Percentiles rank a stretch among this genome's conserved stretches.
phyloP scores from a whole-genome alignment of 2,888 invertebrate genomes.

The Mantis religiosa region DNA sequence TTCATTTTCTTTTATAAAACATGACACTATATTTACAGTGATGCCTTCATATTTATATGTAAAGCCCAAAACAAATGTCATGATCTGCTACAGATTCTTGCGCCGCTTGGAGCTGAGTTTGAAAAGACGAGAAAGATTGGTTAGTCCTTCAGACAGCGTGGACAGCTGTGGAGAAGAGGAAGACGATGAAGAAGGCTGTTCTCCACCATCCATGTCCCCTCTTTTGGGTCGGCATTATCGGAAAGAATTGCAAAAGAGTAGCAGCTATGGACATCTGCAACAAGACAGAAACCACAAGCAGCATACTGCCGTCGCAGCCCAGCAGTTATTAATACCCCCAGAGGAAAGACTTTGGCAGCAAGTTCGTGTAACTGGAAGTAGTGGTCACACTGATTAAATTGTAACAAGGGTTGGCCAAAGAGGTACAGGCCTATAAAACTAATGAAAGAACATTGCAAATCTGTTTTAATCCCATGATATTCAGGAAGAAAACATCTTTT shows the following conservation, averaged over 20 bases:
- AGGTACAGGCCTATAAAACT: background rate
- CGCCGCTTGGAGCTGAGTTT: conserved; percentile 67
- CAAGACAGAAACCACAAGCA: background rate
- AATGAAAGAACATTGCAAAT: background rate
- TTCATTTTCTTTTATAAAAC: too few species aligned
- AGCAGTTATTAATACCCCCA: background rate
- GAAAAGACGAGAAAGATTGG: conserved; percentile 59
- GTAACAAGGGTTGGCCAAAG: background rate
- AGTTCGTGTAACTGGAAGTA: background rate
- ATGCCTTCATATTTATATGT: too few species aligned
- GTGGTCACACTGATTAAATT: background rate
- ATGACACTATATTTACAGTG: too few species aligned
- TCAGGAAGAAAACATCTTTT: too few species aligned
- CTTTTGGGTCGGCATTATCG: conserved; percentile 1
- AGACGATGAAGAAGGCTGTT: conserved; percentile 11
- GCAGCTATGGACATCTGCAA: background rate
- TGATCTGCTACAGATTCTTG: conserved; percentile 54
- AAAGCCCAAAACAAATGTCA: background rate
- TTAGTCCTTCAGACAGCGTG: conserved; percentile 49
- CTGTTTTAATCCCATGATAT: background rate
- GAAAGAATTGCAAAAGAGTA: background rate
- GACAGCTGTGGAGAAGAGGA: conserved; percentile 39
- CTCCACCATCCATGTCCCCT: conserved; percentile 15
- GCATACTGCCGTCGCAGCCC: background rate
- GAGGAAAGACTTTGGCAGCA: background rate